These are phyloP conservation scores for Psittacula derbiana DNA, from an alignment of 2,797 vertebrate genomes.

Conservation along the genomic window DNA sequence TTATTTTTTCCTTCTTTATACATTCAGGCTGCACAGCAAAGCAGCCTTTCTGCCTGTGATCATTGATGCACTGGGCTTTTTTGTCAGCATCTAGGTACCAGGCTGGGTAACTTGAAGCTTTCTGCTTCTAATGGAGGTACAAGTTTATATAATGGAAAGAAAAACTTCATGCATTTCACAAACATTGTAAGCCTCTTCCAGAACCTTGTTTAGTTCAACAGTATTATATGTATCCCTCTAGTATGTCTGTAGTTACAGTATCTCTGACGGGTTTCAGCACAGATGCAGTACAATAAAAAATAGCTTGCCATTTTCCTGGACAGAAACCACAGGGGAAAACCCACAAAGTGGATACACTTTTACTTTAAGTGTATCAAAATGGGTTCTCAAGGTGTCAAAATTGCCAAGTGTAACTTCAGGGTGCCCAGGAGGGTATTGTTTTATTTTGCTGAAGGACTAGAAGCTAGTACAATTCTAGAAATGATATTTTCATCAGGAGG, in stretches of 20 bases:
- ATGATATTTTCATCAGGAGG: not conserved
- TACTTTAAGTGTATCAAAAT: not conserved
- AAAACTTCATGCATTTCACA: not conserved
- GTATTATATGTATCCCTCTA: not conserved
- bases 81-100: not conserved
- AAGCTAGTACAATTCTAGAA: not conserved
- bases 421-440: not conserved
- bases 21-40: not conserved
- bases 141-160: not conserved
- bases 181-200: not conserved
- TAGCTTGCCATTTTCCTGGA: not conserved
- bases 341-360: not conserved
- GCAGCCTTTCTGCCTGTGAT: not conserved
- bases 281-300: not conserved
- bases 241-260: not conserved
- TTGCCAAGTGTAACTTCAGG: not conserved
- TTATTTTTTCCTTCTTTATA: not conserved
- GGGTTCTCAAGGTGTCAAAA: not conserved
- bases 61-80: not conserved
- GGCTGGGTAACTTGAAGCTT: not conserved
- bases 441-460: not conserved
- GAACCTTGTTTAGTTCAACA: not conserved
- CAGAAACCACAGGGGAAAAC: not conserved
- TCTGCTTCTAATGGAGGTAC: not conserved
- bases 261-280: not conserved